Percentiles rank a stretch among this genome's conserved stretches.
Conservation (phyloP, 2,113 vertebrate genomes). For the Elgaria multicarinata region DNA sequence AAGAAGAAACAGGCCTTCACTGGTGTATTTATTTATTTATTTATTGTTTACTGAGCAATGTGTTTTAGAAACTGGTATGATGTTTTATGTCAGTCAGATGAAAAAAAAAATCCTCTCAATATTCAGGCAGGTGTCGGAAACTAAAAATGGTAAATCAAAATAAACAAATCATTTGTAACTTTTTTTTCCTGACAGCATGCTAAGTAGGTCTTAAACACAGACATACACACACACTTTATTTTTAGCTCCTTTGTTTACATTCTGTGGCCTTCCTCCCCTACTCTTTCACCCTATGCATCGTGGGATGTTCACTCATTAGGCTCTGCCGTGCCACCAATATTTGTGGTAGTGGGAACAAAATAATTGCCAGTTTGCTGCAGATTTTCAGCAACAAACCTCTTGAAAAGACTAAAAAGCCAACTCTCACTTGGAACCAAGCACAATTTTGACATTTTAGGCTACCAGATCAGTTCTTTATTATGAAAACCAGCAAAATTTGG, state of each 20-base stretch:
- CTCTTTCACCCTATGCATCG: background rate
- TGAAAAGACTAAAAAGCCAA: too few relatives aligned
- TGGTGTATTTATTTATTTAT: slow-evolving; percentile 46
- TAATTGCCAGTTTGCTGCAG: too few relatives aligned
- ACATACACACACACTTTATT: background rate
- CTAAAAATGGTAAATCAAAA: slow-evolving; percentile 34
- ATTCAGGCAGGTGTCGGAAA: background rate
- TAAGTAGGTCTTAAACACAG: slow-evolving; percentile 47
- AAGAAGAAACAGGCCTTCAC: slow-evolving; percentile 58
- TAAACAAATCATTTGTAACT: slow-evolving; percentile 50
- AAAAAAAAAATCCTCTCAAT: slow-evolving; percentile 37
- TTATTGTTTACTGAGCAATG: slow-evolving; percentile 70
- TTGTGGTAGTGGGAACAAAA: too few relatives aligned
- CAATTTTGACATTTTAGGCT: too few relatives aligned
- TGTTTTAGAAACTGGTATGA: slow-evolving; percentile 55
- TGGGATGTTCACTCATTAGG: background rate
- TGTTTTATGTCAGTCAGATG: slow-evolving; percentile 56
- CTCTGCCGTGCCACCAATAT: too few relatives aligned
- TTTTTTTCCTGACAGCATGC: slow-evolving; percentile 65
- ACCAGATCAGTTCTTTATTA: too few relatives aligned
- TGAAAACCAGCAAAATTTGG: too few relatives aligned
- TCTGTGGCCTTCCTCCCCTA: background rate
- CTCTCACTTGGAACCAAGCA: too few relatives aligned
- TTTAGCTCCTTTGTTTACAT: background rate
- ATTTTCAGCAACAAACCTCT: too few relatives aligned